phyloP scores from a whole-genome alignment of 2,888 invertebrate genomes.

The Philhelius pedissequus region DNA sequence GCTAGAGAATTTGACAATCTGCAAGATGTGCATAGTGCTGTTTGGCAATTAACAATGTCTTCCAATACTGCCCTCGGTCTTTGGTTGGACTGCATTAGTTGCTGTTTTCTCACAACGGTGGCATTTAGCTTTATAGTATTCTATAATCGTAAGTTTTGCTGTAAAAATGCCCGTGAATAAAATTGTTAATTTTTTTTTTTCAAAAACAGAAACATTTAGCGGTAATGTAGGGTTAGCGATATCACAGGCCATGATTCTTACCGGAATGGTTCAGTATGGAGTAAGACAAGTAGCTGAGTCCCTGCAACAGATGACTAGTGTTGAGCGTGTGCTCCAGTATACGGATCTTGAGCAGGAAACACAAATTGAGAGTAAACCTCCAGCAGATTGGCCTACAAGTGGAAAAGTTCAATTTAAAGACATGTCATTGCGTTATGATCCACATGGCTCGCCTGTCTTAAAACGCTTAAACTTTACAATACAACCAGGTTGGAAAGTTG shows the following conservation, averaged over 20 bases:
- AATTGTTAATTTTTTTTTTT: not conserved
- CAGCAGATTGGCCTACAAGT: conserved; percentile 84
- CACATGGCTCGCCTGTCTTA: conserved; percentile 83
- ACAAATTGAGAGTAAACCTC: conserved; percentile 79
- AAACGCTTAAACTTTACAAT: conserved; percentile 86
- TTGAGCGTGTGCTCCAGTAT: conserved; percentile 86
- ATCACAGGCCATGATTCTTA: conserved; percentile 85
- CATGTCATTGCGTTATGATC: conserved; percentile 82
- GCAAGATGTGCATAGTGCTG: conserved; percentile 81
- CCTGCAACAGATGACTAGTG: conserved; percentile 86
- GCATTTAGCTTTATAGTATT: conserved; percentile 83
- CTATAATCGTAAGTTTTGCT: conserved; percentile 80
- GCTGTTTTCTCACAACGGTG: conserved; percentile 83
- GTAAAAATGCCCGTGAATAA: not conserved
- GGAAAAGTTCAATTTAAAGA: conserved; percentile 82
- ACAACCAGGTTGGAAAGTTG: conserved; percentile 85
- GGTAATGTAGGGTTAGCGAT: conserved; percentile 87
- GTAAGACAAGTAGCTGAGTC: conserved; percentile 85
- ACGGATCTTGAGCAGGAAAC: conserved; percentile 83
- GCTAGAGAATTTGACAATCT: conserved; percentile 86
- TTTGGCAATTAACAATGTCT: conserved; percentile 77
- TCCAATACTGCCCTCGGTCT: conserved; percentile 84
- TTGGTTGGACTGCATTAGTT: conserved; percentile 86
- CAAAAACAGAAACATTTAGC: conserved; percentile 79
- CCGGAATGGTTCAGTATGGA: conserved; percentile 86